Evolutionary conservation across 2,888 invertebrate genomes (phyloP), one percentile per base, ranked within the genome.

Genomic region (Apamea monoglypha): DNA sequence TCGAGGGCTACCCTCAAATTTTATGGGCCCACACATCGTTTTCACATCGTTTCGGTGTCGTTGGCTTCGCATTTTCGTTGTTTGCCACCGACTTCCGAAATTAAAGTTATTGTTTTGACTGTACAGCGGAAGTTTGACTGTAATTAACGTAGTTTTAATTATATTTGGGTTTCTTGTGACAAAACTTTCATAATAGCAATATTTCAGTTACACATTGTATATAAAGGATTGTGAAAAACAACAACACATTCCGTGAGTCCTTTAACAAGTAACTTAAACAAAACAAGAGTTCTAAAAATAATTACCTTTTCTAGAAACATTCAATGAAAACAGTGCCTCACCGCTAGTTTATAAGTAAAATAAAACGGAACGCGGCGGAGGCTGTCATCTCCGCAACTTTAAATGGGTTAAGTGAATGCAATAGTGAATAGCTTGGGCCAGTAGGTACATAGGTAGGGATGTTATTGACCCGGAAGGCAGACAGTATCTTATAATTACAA

Each of bases 381-480:
- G 53, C 84, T 83, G 76, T 84, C 84, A 73, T 64, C 71, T 68
- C 72, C 59, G 72, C 59, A 64, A 50, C 71, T 59, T 16, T 64
- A 72, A 84, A 80, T 83, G 21, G 80, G 83, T 84, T 80, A 80
- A 83, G 44, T 53, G 84, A 79, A 72, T 84, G 74, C 74, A 83
- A 83, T 74, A 44, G 44, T 66, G 53, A 66, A 66, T 66, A 61
- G 59, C 16, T 59, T 59, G 8, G 64, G 25, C 32, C 1, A 18
- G 66, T 53, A 16, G 21, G 14, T 56, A 12, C 16, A 40, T 74
- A 25, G 53, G 14, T 53, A 68, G 10, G 16, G 6, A 56, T 50
- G 74, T 61, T 40, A 80, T 74, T 47, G 61, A 61, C 7, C 40
- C 2, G 12, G 3, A 21, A 29, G 12, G 14, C 40, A 47, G 16